Conservation (phyloP, 2,888 invertebrate species). For the Sesia apiformis region DNA sequence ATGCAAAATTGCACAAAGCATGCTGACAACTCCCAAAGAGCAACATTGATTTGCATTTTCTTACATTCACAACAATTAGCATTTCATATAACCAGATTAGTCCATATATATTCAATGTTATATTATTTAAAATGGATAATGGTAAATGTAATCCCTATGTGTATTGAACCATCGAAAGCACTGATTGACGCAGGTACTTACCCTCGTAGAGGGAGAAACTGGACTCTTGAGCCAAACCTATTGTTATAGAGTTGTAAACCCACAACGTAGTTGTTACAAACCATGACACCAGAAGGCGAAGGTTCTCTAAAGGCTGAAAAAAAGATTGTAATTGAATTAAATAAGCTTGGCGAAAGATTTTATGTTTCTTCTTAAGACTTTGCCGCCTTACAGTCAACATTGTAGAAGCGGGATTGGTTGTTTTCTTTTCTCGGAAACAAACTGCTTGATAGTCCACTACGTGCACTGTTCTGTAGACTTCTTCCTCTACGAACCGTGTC, state of each 20-base stretch:
- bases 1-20: constrained; percentile 52
- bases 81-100: background rate
- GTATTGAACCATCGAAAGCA: background rate
- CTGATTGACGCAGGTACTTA: constrained; percentile 21
- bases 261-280: constrained; percentile 72
- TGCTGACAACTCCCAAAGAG: constrained; percentile 52
- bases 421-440: constrained; percentile 82
- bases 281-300: constrained; percentile 74
- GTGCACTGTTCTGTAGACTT: constrained; percentile 82
- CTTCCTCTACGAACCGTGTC: constrained; percentile 81
- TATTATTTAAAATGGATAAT: background rate
- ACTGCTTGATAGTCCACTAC: constrained; percentile 93
- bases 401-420: constrained; percentile 75
- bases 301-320: constrained; percentile 74
- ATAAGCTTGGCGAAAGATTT: no score
- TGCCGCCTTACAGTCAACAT: constrained; percentile 73
- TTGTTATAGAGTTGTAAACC: constrained; percentile 71
- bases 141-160: background rate
- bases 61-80: constrained; percentile 20
- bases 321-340: background rate
- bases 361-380: no score
- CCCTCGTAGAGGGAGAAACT: constrained; percentile 61
- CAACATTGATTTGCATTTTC: constrained; percentile 29
- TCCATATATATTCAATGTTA: constrained; percentile 1
- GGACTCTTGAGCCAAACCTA: constrained; percentile 63